A percentile compares a stretch with the other conserved stretches of the same genome.
Evolutionary conservation across 2,888 invertebrate species (phyloP).

Genomic region (Diplazon laetatorius): DNA sequence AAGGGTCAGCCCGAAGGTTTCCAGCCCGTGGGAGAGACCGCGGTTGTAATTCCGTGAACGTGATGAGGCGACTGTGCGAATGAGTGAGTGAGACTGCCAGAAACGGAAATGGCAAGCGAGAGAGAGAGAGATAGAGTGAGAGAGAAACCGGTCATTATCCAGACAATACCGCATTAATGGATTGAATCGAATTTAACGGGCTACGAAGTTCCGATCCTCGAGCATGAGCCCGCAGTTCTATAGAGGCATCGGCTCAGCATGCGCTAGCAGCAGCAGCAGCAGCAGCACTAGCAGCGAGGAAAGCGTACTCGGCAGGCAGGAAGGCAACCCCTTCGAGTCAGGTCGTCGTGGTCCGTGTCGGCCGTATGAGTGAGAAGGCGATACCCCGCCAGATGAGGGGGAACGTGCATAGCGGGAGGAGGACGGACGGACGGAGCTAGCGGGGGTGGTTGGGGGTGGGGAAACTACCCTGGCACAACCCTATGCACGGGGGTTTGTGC

Average conservation of each 20-base stretch:
- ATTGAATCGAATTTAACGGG: conserved; percentile 80
- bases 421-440: background rate
- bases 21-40: conserved; percentile 48
- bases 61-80: background rate
- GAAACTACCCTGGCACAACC: conserved; percentile 1
- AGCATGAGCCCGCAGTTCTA: conserved; percentile 36
- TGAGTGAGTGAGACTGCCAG: background rate
- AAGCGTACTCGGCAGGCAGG: conserved; percentile 31
- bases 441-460: background rate
- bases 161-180: conserved; percentile 80
- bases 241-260: too few species aligned
- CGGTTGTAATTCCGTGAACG: conserved; percentile 48
- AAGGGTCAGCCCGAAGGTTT: conserved; percentile 67
- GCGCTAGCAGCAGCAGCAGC: conserved; percentile 15
- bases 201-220: conserved; percentile 68
- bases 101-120: conserved; percentile 12
- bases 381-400: background rate
- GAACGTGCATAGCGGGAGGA: background rate
- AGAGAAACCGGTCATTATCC: conserved; percentile 74
- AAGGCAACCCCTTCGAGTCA: conserved; percentile 27
- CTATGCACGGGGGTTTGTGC: conserved; percentile 9
- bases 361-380: conserved; percentile 1
- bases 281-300: conserved; percentile 22
- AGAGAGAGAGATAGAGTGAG: conserved; percentile 32
- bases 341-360: conserved; percentile 15